A percentile compares a stretch with the other conserved stretches of the same genome.
phyloP scores from a whole-genome alignment of 2,888 invertebrate species.

The Thereva nobilitata region DNA sequence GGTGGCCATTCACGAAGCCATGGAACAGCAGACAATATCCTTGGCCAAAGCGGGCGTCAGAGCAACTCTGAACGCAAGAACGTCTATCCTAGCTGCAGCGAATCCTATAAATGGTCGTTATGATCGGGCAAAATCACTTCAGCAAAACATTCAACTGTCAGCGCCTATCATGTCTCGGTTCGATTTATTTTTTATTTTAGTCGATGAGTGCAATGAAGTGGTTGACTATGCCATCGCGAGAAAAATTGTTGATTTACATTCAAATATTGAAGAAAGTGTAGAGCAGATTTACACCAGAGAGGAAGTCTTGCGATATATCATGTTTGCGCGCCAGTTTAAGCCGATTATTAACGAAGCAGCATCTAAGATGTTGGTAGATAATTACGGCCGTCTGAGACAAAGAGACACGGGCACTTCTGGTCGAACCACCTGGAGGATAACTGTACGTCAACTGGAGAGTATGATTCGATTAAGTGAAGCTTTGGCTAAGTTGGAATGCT shows the following conservation, averaged over 20 bases:
- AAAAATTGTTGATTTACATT: slow-evolving; percentile 93
- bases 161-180: slow-evolving; percentile 99
- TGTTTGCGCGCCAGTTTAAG: slow-evolving; percentile 94
- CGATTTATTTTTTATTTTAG: slow-evolving; percentile 96
- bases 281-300: slow-evolving; percentile 84
- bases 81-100: slow-evolving; percentile 96
- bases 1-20: slow-evolving; percentile 99
- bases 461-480: slow-evolving; percentile 96
- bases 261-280: slow-evolving; percentile 77
- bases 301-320: slow-evolving; percentile 93
- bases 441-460: slow-evolving; percentile 93
- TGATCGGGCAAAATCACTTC: slow-evolving; percentile 89
- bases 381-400: slow-evolving; percentile 85
- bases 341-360: slow-evolving; percentile 84
- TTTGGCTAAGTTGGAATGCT: slow-evolving; percentile 94
- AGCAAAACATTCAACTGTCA: slow-evolving; percentile 90
- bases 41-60: slow-evolving; percentile 97
- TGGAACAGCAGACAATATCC: slow-evolving; percentile 99
- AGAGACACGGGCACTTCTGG: slow-evolving; percentile 74
- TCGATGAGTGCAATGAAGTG: slow-evolving; percentile 95
- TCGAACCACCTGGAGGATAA: slow-evolving; percentile 90
- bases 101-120: slow-evolving; percentile 98
- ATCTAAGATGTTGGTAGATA: slow-evolving; percentile 79
- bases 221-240: slow-evolving; percentile 96
- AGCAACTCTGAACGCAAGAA: slow-evolving; percentile 95